These are phyloP conservation scores for Epinotia bilunana DNA, from an alignment of 2,888 invertebrate genomes.

Conservation along the genomic window DNA sequence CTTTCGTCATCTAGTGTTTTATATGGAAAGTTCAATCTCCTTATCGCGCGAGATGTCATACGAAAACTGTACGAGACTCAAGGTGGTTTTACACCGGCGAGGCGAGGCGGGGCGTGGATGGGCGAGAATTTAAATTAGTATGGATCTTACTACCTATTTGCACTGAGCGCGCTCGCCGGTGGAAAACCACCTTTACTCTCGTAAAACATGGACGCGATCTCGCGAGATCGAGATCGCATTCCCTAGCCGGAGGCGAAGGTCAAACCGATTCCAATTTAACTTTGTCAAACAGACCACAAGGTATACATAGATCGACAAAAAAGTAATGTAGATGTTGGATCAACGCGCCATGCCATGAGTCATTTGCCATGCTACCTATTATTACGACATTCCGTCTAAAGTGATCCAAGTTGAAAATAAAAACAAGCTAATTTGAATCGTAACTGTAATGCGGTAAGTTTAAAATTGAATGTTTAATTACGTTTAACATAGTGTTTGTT, in stretches of 20 bases:
- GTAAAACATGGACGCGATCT: too few species aligned
- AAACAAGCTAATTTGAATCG: conserved; percentile 10
- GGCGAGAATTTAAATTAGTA: too few species aligned
- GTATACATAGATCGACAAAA: conserved; percentile 4
- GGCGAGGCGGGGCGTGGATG: too few species aligned
- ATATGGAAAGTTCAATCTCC: too few species aligned
- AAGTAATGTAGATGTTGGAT: conserved; percentile 29
- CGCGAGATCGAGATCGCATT: too few species aligned
- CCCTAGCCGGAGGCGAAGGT: not conserved
- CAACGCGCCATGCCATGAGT: conserved; percentile 21
- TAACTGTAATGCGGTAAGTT: not conserved
- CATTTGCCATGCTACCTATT: conserved; percentile 28
- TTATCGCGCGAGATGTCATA: too few species aligned
- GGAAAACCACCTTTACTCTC: too few species aligned
- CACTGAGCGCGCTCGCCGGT: too few species aligned
- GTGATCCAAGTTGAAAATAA: not conserved
- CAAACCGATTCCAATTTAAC: conserved; percentile 4
- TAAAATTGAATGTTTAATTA: conserved; percentile 2
- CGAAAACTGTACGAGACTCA: too few species aligned
- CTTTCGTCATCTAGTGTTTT: too few species aligned
- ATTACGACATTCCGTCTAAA: not conserved
- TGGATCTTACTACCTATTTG: too few species aligned
- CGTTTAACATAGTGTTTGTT: conserved; percentile 2
- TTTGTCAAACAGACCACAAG: not conserved
- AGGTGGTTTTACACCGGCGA: too few species aligned